Evolutionary conservation across 2,888 invertebrate species (phyloP), one percentile per base, ranked within the genome.

Genomic region (Lepidonotus clava): DNA sequence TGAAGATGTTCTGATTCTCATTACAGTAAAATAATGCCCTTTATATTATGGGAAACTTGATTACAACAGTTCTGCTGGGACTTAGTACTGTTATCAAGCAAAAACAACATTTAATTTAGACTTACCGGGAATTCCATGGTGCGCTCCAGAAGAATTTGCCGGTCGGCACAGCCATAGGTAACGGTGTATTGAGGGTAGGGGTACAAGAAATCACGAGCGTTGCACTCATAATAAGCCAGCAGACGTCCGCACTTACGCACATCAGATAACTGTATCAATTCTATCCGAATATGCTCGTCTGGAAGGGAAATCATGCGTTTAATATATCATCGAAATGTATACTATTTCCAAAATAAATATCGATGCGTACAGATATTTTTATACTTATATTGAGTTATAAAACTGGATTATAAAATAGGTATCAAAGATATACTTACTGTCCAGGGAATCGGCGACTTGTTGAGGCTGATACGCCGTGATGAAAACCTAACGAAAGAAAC

Each of bases 81-180:
- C 46, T 46, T 18, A 46, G 46, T 46, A 46, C 18, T 46, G 46
- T 46, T 46, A 11, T 46, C 8, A 46, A 8, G 18, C 8, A 46
- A 11, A 18, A 46, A 18, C 8, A 8, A 46, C 8, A 46, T 46
- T 46, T 21, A 66, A 36, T 24, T 21, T 67, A 32, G 28, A 92
- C 93, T 90, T 89, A 94, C 94, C 32, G 94, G 93, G 87, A 93
- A 94, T 36, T 92, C 92, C 66, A 92, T 89, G 11, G 93, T 92
- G 46, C 93, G 90, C 41, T 91, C 89, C 89, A 94, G 89, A 8
- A 94, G 91, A 18, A 93, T 88, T 87, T 93, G 92, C 83, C 93
- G 88, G n/a, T 91, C 91, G 21, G 91, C 87, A 36, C 91, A 90
- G n/a, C 92, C 90, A 87, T 92, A 93, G 34, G 91, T 88, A 66